A percentile compares a stretch with the other conserved stretches of the same genome.
phyloP scores from a whole-genome alignment of 1,140 invertebrate genomes.

The Trypoxylus dichotomus region DNA sequence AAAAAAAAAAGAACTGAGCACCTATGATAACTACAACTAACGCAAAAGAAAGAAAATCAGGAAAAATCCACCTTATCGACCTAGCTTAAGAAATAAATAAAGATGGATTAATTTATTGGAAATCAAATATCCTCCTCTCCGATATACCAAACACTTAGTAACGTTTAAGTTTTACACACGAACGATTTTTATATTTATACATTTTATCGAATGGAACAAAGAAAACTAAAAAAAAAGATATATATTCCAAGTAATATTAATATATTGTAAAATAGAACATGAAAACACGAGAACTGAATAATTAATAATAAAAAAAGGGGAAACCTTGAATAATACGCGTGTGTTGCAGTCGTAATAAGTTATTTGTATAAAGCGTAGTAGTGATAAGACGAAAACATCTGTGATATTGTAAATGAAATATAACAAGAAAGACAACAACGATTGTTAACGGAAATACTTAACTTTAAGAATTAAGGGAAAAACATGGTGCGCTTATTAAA shows the following conservation, averaged over 20 bases:
- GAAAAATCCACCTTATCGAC: neutral
- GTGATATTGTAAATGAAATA: slow-evolving; percentile 43
- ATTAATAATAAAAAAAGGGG: neutral
- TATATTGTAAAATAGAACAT: neutral
- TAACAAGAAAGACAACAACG: slow-evolving; percentile 39
- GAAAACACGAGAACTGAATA: slow-evolving; percentile 19
- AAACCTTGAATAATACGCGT: neutral
- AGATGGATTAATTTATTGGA: neutral
- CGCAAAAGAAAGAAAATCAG: neutral
- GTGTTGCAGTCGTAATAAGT: slow-evolving; percentile 1
- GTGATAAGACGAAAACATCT: slow-evolving; percentile 48
- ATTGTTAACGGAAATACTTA: slow-evolving; percentile 41
- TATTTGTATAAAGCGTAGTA: slow-evolving; percentile 33
- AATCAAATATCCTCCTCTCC: neutral
- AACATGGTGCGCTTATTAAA: slow-evolving; percentile 4
- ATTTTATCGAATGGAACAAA: slow-evolving; percentile 17
- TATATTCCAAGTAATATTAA: slow-evolving; percentile 9
- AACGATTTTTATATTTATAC: slow-evolving; percentile 11
- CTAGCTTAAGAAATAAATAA: neutral
- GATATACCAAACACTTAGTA: slow-evolving; percentile 3
- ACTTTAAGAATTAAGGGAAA: neutral
- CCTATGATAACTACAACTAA: neutral
- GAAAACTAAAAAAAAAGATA: neutral
- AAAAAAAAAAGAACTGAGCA: slow-evolving; percentile 9
- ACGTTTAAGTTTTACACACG: neutral